Conservation (phyloP, 2,888 invertebrate genomes). For the Amiota communis region DNA sequence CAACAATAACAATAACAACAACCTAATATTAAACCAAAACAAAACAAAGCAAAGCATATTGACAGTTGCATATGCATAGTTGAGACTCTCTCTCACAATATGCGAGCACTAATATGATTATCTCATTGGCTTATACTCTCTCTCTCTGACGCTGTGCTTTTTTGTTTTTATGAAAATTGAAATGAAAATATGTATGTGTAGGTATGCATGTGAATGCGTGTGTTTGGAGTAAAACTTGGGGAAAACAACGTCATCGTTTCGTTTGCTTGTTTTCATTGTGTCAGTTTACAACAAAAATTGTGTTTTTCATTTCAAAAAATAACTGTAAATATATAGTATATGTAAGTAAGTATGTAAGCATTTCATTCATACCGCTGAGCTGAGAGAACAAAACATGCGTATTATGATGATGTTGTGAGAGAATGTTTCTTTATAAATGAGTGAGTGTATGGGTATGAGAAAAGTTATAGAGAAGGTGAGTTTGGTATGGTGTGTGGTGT, state of each 20-base stretch:
- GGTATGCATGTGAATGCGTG: too few species aligned
- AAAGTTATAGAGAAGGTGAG: too few species aligned
- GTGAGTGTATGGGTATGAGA: too few species aligned
- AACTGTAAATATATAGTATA: constrained; percentile 53
- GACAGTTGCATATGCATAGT: too few species aligned
- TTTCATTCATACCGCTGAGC: constrained; percentile 57
- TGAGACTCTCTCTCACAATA: constrained; percentile 35
- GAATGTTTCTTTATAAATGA: constrained; percentile 25
- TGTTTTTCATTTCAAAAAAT: constrained; percentile 48
- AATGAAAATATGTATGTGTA: too few species aligned
- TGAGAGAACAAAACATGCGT: constrained; percentile 17
- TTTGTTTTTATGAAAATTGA: not conserved
- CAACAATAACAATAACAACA: too few species aligned
- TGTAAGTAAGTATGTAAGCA: constrained; percentile 54
- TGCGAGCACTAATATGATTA: not conserved
- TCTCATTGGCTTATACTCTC: not conserved
- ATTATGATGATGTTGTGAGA: constrained; percentile 32
- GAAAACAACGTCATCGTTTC: not conserved
- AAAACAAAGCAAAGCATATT: too few species aligned
- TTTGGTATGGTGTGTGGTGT: not conserved
- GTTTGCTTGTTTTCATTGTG: constrained; percentile 41
- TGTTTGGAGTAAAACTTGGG: too few species aligned
- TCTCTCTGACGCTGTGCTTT: not conserved
- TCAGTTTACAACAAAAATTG: constrained; percentile 28
- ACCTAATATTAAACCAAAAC: too few species aligned